Evolutionary conservation across 1,140 invertebrate species (phyloP).

Genomic region (Goniozus legneri): DNA sequence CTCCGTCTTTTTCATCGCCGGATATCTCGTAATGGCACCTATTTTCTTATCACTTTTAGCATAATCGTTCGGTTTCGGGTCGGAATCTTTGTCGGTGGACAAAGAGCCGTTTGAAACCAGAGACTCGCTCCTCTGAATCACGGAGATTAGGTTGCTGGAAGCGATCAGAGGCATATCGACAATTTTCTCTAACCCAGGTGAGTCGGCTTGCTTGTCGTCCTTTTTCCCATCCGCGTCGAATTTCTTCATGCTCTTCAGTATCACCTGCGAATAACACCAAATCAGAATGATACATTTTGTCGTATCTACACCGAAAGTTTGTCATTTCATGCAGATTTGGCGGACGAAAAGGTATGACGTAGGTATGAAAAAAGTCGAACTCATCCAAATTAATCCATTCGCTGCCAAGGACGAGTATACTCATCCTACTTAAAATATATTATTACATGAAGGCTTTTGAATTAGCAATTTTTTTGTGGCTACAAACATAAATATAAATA

Average conservation of each 20-base stretch:
- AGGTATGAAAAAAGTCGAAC: too few species aligned
- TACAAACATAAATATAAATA: too few species aligned
- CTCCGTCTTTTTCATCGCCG: conserved; percentile 43
- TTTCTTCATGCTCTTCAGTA: conserved; percentile 15
- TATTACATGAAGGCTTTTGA: too few species aligned
- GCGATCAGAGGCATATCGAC: conserved; percentile 50
- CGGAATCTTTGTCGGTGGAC: conserved; percentile 7
- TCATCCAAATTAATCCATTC: too few species aligned
- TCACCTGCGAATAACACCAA: conserved; percentile 2
- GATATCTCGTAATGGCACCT: conserved; percentile 29
- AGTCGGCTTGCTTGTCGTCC: conserved; percentile 1
- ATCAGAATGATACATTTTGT: too few species aligned
- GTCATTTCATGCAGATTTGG: too few species aligned
- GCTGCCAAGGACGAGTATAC: too few species aligned
- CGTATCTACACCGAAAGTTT: too few species aligned
- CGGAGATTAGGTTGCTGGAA: conserved; percentile 35
- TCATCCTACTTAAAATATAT: too few species aligned
- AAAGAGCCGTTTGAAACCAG: background rate
- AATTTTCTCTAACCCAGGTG: conserved; percentile 36
- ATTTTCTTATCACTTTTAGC: conserved; percentile 28
- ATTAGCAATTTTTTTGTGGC: too few species aligned
- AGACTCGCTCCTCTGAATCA: conserved; percentile 24
- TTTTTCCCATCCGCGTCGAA: conserved; percentile 11
- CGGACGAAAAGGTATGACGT: too few species aligned
- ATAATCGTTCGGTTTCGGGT: background rate